Percentiles rank a stretch among this genome's conserved stretches.
Evolutionary conservation across 2,113 vertebrate species (phyloP).

Genomic region (Choloepus hoffmanni): DNA sequence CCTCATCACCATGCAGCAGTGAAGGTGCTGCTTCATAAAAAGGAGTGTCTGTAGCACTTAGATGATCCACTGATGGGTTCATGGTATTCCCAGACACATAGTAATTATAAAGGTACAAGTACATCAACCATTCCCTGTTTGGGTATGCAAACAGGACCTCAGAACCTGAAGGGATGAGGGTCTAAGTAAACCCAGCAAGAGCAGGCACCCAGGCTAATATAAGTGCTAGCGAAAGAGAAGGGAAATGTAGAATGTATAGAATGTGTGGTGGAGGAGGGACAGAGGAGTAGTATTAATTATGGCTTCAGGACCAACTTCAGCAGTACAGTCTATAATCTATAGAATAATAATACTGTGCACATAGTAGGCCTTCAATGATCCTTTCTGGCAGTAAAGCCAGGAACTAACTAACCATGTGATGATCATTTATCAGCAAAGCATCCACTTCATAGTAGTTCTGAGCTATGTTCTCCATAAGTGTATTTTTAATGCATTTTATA

Average conservation of each 20-base stretch:
- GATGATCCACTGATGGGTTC: not conserved
- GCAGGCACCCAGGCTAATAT: not conserved
- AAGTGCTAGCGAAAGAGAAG: not conserved
- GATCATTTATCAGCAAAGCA: not conserved
- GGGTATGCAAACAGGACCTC: not conserved
- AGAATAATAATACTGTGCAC: not conserved
- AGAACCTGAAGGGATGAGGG: not conserved
- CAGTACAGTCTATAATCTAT: not conserved
- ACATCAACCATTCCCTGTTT: not conserved
- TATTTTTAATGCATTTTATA: constrained; percentile 60
- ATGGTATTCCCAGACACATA: not conserved
- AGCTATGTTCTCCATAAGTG: not conserved
- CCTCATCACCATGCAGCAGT: not conserved
- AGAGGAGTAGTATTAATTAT: not conserved
- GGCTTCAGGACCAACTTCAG: not conserved
- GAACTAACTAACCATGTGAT: not conserved
- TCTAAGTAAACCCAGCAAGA: not conserved
- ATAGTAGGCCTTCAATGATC: not conserved
- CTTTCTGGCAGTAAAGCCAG: not conserved
- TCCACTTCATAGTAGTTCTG: not conserved
- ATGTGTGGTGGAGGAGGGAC: not conserved
- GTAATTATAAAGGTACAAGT: not conserved
- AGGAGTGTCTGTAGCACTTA: not conserved
- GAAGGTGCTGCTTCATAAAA: not conserved
- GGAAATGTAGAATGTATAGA: not conserved